Evolutionary conservation across 2,113 vertebrate species (phyloP), one percentile per base, ranked within the genome.

Genomic region (Athene cunicularia): DNA sequence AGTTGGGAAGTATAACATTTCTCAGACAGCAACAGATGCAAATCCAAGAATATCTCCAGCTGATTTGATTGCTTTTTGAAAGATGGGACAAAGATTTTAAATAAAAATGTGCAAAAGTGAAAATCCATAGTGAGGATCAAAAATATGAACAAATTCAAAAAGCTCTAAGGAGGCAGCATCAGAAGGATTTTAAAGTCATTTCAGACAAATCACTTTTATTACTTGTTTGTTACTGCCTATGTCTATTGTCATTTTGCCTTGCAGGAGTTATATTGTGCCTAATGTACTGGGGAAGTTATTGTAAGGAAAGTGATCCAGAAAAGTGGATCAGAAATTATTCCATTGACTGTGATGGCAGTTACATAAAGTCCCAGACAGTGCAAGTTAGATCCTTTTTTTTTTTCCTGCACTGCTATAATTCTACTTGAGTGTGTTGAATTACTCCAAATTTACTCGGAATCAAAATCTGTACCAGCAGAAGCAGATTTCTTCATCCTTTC

Each of bases 11-110:
- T 88, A 73, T 90, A 97, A 89, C 71, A 63, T 81, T 96, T 95
- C 95, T 97, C 55, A 95, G 86, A 66, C 49, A 70, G 81, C 39
- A 90, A 68, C 80, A 93, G 90, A 96, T 96, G 41, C 81, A 94
- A 95, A 79, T 86, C 70, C 91, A 96, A 72, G 82, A 97, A 83
- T 94, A 93, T 82, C 79, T 93, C 92, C 96, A 90, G 91, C 72
- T 74, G 80, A 90, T 92, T 95, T 95, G 73, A 95, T 90, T 93
- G 90, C 76, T 76, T 74, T 88, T 88, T 52, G 74, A 73, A 97
- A 83, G 68, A 92, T 74, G 14, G 41, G 68, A 33, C 50, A 88
- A 80, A 59, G 63, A 95, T 95, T 95, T 95, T 95, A 62, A 92
- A 80, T 64, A 88, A 94, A 95, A 96, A 95, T 88, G 32, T 95